Base-by-base conservation (phyloP, 2,797 vertebrate species). In the Neosalanx taihuensis region DNA sequence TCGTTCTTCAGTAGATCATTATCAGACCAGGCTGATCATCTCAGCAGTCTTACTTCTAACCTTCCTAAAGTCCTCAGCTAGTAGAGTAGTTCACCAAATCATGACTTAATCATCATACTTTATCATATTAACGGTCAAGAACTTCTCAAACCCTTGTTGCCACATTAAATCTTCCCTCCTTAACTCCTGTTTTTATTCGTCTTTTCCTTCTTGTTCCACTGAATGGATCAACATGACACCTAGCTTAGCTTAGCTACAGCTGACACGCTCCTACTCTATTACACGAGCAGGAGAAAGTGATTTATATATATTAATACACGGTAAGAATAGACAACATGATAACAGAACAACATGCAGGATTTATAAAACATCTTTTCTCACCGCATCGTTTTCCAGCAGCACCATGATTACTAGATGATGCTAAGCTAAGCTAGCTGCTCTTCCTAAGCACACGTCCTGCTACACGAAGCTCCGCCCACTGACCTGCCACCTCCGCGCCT, bases 381-480 rank as follows among this genome's bases (percentile, higher is more conserved):
- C 93, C 90, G 92, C 82, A 72, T 94, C 93, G 49, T 94, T 94
- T 84, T 94, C 93, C 0, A 94, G 88, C 66, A 94, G 85, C 82
- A 94, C 93, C 93, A 94, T 94, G 69, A 26, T 79, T 71, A 33
- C 30, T 5, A 20, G 5, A 64, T 41, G 7, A 15, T 70, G 69
- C 69, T 9, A 46, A 51, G 51, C 67, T 56, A 29, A 64, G 62
- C 53, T 46, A 5, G 41, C 64, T n/a, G 86, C 85, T 86, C 79
- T 69, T 71, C 20, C 15, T 69, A 90, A 87, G 90, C 87, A 92
- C 92, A 93, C 92, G 93, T 94, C 90, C 80, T 83, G 81, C 72
- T 68, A 72, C 56, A 67, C 46, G 37, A 31, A 86, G 83, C 87
- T 35, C 88, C 90, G 83, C 88, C 89, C 74, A 69, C 35, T 72